Base-by-base conservation (phyloP, 2,888 invertebrate genomes). In the Eumacrocentrus americanus region DNA sequence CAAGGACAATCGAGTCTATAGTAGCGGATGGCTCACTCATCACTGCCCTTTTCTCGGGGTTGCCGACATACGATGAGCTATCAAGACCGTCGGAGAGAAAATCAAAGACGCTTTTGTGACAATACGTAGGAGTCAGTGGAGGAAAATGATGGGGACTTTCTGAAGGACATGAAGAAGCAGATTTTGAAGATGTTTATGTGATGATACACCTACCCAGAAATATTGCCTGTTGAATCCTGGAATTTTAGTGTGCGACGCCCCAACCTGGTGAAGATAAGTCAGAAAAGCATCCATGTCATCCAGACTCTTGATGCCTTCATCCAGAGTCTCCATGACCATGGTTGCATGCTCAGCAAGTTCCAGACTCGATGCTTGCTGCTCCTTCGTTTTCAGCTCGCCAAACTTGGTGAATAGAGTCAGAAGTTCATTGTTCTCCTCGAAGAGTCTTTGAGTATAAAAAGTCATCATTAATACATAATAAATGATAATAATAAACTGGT, bases 291-390 rank as follows among this genome's bases (percentile, higher is more conserved):
- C 94, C 81, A 92, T 84, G 78, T 94, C 90, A 74, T 94, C 94
- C 61, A 95, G 84, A 20, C 91, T 89, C 76, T 91, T 90, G 81
- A 95, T 94, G 63, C 93, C 91, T 75, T 94, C 93, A 77, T 95
- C 94, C 63, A 95, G 81, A 1, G 94, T 92, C 72, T 87, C 88
- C 94, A 95, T 95, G 23, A 95, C 94, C 72, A 91, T 91, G 74
- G 88, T 90, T 52, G 94, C 94, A 77, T 95, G 95, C 69, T 93
- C 91, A 3, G 91, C 91, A 63, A 95, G 83, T 80, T 92, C 92
- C 84, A 91, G 87, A 60, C 91, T 92, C 74, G 88, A 87, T 64
- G 89, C 87, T 77, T 93, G 91, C 71, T 92, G 89, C 74, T 93
- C 91, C 76, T 88, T 89, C 63, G 92, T 91, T 77, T 88, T 87